Evolutionary conservation across 2,888 invertebrate species (phyloP).

Genomic region (Polymixis flavicincta): DNA sequence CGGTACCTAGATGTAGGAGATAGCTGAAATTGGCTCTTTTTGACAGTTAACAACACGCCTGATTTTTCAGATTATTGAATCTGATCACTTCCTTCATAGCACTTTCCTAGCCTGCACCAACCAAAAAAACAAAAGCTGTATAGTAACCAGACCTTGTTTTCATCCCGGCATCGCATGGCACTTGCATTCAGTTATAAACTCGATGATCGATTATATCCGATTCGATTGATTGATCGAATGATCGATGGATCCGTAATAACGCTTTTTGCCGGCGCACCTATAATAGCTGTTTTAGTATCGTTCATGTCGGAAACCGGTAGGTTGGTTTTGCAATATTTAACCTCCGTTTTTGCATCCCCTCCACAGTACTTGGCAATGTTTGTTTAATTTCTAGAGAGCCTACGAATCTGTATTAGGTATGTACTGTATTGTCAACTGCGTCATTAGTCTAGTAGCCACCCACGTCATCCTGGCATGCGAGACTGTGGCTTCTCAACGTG

Average conservation of each 20-base stretch:
- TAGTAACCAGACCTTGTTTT: not conserved
- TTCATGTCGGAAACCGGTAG: slow-evolving; percentile 35
- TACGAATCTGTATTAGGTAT: not conserved
- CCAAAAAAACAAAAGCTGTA: not conserved
- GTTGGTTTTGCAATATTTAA: slow-evolving; percentile 52
- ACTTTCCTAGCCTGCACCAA: not conserved
- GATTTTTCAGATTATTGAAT: too few species aligned
- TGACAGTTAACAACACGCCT: too few species aligned
- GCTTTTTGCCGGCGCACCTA: slow-evolving; percentile 44
- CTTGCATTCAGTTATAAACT: slow-evolving; percentile 21
- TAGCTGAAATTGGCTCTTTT: too few species aligned
- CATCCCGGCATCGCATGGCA: not conserved
- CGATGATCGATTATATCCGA: slow-evolving; percentile 33
- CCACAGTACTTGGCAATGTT: not conserved
- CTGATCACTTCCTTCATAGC: not conserved
- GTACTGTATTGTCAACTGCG: too few species aligned
- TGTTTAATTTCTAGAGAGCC: not conserved
- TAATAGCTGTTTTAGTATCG: slow-evolving; percentile 37
- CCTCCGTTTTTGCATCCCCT: not conserved
- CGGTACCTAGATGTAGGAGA: too few species aligned
- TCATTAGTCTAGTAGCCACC: too few species aligned
- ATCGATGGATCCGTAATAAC: slow-evolving; percentile 48
- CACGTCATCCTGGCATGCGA: too few species aligned
- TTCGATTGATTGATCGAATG: slow-evolving; percentile 51
- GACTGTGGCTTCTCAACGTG: too few species aligned